Base-by-base conservation (phyloP, 2,113 vertebrate genomes). In the Ochotona curzoniae region DNA sequence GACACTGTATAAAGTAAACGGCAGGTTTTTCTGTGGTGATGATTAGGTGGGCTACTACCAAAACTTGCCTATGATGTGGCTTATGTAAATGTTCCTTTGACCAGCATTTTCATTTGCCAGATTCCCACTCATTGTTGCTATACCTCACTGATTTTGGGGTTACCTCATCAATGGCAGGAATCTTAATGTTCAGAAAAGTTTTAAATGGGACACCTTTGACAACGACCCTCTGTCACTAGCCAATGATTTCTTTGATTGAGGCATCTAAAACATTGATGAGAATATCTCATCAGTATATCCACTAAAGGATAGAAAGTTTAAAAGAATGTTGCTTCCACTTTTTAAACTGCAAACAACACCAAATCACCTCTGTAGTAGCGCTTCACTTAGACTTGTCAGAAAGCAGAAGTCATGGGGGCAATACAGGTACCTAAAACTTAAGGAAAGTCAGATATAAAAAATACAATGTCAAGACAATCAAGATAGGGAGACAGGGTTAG, bases 201-300 rank as follows among this genome's bases (percentile, higher is more conserved):
- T 87, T 57, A 35, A n/a, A 11, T 15, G 85, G 13, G 35, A 35
- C 90, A 47, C 5, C 47, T 60, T 35, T 95, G 84, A 89, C 69
- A 90, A 90, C 32, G 73, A 84, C 30, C 32, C 15, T 49, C 67
- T 84, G n/a, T 7, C 60, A 89, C 8, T 44, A 51, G 35, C 13
- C 63, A 87, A 25, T 28, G 4, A 30, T 87, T 81, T 94, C 60
- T 51, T 88, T 89, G 92, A 70, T 51, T 81, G 26, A 47, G 38
- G 1, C 57, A 93, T 60, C 64, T 70, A 90, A 94, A 93, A 91
- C 23, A 84, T 12, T 67, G 73, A 83, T 51, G 76, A 81, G 67
- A 14, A 17, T 32, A 86, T 70, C 89, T 84, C 38, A 44, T 78
- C 79, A 73, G 28, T n/a, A 57, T 23, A 92, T 93, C 81, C 66